These are phyloP conservation scores for Hypocryptadius cinnamomeus DNA, from an alignment of 2,113 vertebrate genomes.

Conservation along the genomic window DNA sequence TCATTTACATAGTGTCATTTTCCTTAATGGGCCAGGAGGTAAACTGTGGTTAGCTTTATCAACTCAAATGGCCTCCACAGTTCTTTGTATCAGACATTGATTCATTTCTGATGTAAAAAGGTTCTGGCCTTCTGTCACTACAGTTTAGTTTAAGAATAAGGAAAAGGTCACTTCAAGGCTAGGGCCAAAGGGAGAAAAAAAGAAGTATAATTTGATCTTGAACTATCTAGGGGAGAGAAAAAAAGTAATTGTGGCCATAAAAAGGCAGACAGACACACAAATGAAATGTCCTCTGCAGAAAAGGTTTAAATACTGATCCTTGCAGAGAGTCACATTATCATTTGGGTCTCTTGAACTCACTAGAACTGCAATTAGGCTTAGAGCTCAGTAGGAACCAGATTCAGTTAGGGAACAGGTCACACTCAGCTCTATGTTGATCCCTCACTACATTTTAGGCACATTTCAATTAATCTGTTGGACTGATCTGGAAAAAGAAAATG, in stretches of 20 bases:
- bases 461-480: background rate
- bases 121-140: slow-evolving; percentile 3
- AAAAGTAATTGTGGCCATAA: background rate
- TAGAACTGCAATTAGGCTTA: background rate
- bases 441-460: slow-evolving; percentile 1
- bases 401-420: background rate
- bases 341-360: background rate
- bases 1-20: slow-evolving; percentile 10
- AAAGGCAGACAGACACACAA: slow-evolving; percentile 28
- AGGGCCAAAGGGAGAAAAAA: background rate
- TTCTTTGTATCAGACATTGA: background rate
- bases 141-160: slow-evolving; percentile 35
- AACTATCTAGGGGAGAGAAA: background rate
- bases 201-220: background rate
- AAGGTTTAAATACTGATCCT: background rate
- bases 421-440: background rate
- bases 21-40: background rate
- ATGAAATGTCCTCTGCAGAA: background rate
- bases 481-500: background rate
- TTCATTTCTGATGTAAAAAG: background rate
- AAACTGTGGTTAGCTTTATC: slow-evolving; percentile 8
- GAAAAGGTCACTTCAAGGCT: slow-evolving; percentile 43
- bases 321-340: background rate
- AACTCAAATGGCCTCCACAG: background rate
- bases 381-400: background rate